Conservation (phyloP, 1,140 invertebrate genomes). For the Brevipalpus yothersi region DNA sequence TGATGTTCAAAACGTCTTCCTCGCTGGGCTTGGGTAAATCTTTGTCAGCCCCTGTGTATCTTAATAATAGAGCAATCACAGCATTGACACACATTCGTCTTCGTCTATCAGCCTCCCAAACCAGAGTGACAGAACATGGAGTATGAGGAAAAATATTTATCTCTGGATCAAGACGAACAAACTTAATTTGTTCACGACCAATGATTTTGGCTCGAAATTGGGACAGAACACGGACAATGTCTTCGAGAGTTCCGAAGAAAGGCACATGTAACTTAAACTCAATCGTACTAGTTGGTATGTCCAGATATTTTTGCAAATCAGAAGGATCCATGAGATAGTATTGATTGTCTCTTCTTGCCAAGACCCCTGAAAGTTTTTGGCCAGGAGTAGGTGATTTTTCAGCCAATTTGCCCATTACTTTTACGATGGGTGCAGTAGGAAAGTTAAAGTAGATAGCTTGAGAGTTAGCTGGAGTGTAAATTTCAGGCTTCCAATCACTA, state of each 20-base stretch:
- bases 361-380: slow-evolving; percentile 59
- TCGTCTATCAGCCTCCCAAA: slow-evolving; percentile 81
- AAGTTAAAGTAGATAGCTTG: slow-evolving; percentile 78
- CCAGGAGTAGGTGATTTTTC: slow-evolving; percentile 50
- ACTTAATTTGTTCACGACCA: slow-evolving; percentile 40
- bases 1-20: background rate
- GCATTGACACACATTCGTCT: slow-evolving; percentile 96
- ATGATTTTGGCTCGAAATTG: slow-evolving; percentile 52
- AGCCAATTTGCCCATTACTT: slow-evolving; percentile 78
- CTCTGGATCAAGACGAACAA: slow-evolving; percentile 48
- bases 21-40: background rate
- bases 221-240: slow-evolving; percentile 55
- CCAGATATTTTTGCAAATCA: slow-evolving; percentile 86
- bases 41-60: background rate
- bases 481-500: slow-evolving; percentile 58
- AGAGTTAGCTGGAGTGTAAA: slow-evolving; percentile 91
- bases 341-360: slow-evolving; percentile 94
- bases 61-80: slow-evolving; percentile 36
- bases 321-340: slow-evolving; percentile 77
- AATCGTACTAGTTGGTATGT: slow-evolving; percentile 74
- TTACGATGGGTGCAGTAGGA: slow-evolving; percentile 88
- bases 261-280: slow-evolving; percentile 67
- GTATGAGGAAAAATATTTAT: slow-evolving; percentile 18
- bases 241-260: slow-evolving; percentile 46
- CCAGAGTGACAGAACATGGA: slow-evolving; percentile 34